Evolutionary conservation across 2,888 invertebrate genomes (phyloP).

Genomic region (Aleiodes leptofemur): DNA sequence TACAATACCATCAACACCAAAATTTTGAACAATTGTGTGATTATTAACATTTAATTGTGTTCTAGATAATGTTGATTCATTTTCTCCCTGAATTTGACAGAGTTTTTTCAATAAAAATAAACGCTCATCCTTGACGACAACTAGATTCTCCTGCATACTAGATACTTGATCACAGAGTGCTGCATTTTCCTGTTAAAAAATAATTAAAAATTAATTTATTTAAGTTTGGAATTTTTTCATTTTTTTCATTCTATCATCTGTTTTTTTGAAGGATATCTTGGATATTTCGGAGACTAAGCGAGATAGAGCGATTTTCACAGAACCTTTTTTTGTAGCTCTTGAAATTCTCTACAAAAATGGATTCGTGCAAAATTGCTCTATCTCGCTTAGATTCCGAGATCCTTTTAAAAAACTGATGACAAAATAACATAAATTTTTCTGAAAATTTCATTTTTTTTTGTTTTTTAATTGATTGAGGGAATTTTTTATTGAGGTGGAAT

Average conservation of each 20-base stretch:
- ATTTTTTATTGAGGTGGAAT: too few relatives aligned
- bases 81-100: conserved; percentile 78
- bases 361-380: too few relatives aligned
- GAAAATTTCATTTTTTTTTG: too few relatives aligned
- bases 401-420: too few relatives aligned
- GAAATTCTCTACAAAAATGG: too few relatives aligned
- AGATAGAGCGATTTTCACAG: too few relatives aligned
- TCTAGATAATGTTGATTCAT: conserved; percentile 62
- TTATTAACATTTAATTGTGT: conserved; percentile 63
- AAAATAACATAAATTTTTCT: too few relatives aligned
- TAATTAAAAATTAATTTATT: neutral
- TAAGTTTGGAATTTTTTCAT: neutral
- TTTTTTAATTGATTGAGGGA: too few relatives aligned
- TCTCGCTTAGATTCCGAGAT: too few relatives aligned
- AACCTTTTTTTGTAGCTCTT: too few relatives aligned
- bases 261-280: too few relatives aligned
- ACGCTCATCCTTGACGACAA: conserved; percentile 88
- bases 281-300: too few relatives aligned
- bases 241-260: neutral
- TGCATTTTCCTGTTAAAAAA: conserved; percentile 83
- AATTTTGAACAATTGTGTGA: neutral
- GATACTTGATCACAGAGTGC: conserved; percentile 93
- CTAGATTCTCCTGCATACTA: conserved; percentile 87
- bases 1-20: conserved; percentile 59
- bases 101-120: conserved; percentile 87